Conservation (phyloP, 2,797 vertebrate genomes). For the Sebastes oblongus region DNA sequence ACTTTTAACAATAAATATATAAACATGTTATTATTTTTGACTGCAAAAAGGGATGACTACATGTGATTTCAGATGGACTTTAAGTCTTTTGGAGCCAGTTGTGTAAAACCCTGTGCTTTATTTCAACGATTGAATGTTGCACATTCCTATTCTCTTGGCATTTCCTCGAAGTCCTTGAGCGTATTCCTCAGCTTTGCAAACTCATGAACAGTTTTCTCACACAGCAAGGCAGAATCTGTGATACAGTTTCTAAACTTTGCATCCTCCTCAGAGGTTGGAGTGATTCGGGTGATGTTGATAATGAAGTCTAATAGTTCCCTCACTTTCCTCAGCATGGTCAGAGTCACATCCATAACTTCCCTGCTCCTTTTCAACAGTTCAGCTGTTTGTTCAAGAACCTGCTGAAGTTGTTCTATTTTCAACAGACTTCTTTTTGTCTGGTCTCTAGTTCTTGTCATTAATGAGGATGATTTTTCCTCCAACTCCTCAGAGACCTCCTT, state of each 20-base stretch:
- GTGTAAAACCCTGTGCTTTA: background rate
- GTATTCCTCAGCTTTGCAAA: fast-evolving
- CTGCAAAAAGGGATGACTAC: background rate
- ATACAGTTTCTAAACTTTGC: background rate
- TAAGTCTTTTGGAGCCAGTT: background rate
- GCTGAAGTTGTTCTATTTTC: fast-evolving
- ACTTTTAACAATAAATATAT: too few relatives aligned
- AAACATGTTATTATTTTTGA: background rate
- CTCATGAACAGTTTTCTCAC: background rate
- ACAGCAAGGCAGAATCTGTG: fast-evolving
- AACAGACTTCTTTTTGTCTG: background rate
- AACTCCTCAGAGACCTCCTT: background rate
- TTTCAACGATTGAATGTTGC: background rate
- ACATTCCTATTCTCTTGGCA: background rate
- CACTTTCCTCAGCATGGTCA: background rate
- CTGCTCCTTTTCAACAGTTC: background rate
- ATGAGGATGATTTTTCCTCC: background rate
- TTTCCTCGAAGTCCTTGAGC: background rate
- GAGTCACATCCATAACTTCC: background rate
- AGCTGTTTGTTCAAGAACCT: background rate
- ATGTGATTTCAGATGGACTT: background rate
- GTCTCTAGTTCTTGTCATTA: background rate
- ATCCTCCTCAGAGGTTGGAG: background rate
- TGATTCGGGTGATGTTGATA: background rate
- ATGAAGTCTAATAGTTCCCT: background rate